Evolutionary conservation across 2,797 vertebrate genomes (phyloP).

Genomic region (Erithacus rubecula): DNA sequence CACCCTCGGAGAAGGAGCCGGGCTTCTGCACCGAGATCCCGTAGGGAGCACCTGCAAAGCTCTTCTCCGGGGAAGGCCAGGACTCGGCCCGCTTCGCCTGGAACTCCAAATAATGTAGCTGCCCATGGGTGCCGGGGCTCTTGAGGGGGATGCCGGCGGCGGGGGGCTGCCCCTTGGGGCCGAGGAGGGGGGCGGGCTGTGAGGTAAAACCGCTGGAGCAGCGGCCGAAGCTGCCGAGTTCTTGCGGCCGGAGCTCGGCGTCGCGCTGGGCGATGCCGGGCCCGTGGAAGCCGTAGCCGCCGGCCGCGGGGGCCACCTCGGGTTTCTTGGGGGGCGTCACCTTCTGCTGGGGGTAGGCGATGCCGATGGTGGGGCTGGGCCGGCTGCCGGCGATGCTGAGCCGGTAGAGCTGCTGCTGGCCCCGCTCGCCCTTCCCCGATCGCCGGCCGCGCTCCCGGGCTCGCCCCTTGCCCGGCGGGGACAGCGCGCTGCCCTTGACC

Average conservation of each 20-base stretch:
- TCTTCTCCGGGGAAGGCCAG: conserved; percentile 87
- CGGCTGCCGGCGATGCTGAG: conserved; percentile 84
- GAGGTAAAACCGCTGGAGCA: conserved; percentile 87
- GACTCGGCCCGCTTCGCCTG: conserved; percentile 78
- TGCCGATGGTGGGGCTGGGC: conserved; percentile 85
- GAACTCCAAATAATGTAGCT: conserved; percentile 84
- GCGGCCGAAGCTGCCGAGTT: conserved; percentile 78
- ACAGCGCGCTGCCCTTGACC: conserved; percentile 81
- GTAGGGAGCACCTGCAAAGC: conserved; percentile 86
- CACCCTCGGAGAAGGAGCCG: conserved; percentile 78
- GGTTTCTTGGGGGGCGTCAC: conserved; percentile 85
- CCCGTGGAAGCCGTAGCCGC: conserved; percentile 86
- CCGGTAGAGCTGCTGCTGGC: conserved; percentile 88
- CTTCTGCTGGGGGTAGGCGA: conserved; percentile 89
- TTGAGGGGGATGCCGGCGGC: conserved; percentile 75
- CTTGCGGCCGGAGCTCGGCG: conserved; percentile 83
- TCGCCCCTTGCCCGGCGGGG: conserved; percentile 81
- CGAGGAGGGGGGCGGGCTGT: conserved; percentile 78
- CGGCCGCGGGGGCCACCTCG: conserved; percentile 75
- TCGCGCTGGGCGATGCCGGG: conserved; percentile 82
- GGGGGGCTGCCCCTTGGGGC: conserved; percentile 47
- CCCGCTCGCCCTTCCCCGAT: conserved; percentile 81
- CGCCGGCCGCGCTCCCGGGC: conserved; percentile 81
- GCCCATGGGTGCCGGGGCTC: conserved; percentile 75
- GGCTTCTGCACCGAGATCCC: conserved; percentile 81